Evolutionary conservation across 2,888 invertebrate genomes (phyloP).

Genomic region (Cheiracanthium punctorium): DNA sequence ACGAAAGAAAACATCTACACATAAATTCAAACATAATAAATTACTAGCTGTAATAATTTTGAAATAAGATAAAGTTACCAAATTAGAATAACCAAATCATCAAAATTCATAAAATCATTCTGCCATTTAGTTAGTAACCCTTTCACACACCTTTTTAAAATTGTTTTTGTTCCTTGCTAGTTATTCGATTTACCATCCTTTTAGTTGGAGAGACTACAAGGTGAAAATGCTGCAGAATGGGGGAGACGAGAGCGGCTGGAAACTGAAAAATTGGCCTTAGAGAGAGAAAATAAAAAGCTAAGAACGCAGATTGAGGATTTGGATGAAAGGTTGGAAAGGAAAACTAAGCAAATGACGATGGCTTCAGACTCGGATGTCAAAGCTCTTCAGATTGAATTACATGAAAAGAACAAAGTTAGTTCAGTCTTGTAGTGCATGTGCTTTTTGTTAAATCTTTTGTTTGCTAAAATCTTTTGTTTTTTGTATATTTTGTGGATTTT

Average conservation of each 20-base stretch:
- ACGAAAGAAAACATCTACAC: no score
- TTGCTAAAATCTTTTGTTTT: no score
- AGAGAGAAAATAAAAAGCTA: slow-evolving; percentile 92
- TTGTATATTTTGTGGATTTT: no score
- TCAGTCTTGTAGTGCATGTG: no score
- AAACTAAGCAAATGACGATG: slow-evolving; percentile 74
- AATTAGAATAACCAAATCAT: no score
- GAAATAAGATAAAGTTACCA: no score
- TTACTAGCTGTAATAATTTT: no score
- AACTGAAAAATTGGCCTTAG: slow-evolving; percentile 89
- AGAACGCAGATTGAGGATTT: slow-evolving; percentile 82
- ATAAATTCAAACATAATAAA: no score
- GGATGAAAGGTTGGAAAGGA: slow-evolving; percentile 82
- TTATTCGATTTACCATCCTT: slow-evolving; percentile 52
- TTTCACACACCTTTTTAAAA: no score
- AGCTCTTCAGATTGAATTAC: slow-evolving; percentile 76
- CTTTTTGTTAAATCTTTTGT: no score
- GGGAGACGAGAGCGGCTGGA: slow-evolving; percentile 92
- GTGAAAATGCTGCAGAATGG: slow-evolving; percentile 96
- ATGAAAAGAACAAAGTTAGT: slow-evolving; percentile 76
- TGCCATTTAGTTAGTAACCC: no score
- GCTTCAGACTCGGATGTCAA: slow-evolving; percentile 75
- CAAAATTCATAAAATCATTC: no score
- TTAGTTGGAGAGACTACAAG: slow-evolving; percentile 88
- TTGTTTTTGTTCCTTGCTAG: slow-evolving; percentile 55